Conservation (phyloP, 1,140 invertebrate species). For the Drosophila carrolli region DNA sequence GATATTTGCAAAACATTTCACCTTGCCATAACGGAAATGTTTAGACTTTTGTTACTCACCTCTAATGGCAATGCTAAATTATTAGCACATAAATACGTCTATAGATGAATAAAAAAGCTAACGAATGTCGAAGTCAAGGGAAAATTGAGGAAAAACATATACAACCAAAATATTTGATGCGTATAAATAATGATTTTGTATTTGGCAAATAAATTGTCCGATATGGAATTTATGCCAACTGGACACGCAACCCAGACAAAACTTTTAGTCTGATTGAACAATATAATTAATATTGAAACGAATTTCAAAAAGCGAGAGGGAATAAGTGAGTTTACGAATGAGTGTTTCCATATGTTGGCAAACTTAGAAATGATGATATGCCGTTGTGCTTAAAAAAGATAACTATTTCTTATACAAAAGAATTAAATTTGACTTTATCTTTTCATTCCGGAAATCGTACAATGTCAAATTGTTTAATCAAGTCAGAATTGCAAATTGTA, state of each 20-base stretch:
- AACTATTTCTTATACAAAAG: too few species aligned
- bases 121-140: constrained; percentile 27
- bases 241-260: constrained; percentile 58
- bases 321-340: constrained; percentile 3
- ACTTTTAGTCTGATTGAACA: constrained; percentile 74
- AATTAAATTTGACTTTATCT: too few species aligned
- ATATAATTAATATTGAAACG: constrained; percentile 17
- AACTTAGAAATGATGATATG: neutral
- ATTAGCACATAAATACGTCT: constrained; percentile 35
- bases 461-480: neutral
- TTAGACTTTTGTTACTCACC: constrained; percentile 25
- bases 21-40: constrained; percentile 34
- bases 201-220: constrained; percentile 69
- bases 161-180: constrained; percentile 44
- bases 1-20: constrained; percentile 10
- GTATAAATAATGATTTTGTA: constrained; percentile 75
- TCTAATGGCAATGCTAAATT: constrained; percentile 29
- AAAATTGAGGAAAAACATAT: constrained; percentile 36
- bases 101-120: constrained; percentile 20
- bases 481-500: neutral
- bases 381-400: neutral
- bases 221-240: constrained; percentile 66
- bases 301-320: constrained; percentile 1
- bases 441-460: too few species aligned
- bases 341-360: constrained; percentile 12